Evolutionary conservation across 2,113 vertebrate genomes (phyloP).

Genomic region (Cyanistes caeruleus): DNA sequence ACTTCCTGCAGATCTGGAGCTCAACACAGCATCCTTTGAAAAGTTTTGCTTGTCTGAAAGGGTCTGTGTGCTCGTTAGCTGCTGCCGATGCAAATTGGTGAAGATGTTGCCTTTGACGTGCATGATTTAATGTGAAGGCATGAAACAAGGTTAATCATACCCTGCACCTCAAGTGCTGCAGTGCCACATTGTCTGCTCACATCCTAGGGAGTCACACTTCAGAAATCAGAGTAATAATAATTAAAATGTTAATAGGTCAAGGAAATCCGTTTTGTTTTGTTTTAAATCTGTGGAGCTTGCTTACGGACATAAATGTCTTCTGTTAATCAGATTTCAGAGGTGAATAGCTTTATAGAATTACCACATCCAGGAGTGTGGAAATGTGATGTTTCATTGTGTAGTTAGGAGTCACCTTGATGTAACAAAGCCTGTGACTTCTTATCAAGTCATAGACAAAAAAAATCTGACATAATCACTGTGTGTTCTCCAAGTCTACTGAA

Average conservation of each 20-base stretch:
- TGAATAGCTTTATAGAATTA: background rate
- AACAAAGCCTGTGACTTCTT: background rate
- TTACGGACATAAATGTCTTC: background rate
- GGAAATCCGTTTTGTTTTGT: background rate
- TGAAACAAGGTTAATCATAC: background rate
- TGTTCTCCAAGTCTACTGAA: background rate
- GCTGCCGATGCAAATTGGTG: background rate
- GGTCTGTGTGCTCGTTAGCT: background rate
- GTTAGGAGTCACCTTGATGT: background rate
- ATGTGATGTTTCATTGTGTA: background rate
- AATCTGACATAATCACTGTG: background rate
- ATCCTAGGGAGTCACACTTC: background rate
- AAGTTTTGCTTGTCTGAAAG: constrained; percentile 35
- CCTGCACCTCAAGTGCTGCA: background rate
- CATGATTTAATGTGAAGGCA: background rate
- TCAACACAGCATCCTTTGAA: background rate
- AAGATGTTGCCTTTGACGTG: background rate
- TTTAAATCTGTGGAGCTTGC: background rate
- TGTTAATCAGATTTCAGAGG: background rate
- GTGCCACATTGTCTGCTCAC: background rate
- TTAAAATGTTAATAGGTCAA: background rate
- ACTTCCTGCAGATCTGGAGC: background rate
- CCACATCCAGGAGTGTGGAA: background rate
- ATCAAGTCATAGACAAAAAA: background rate
- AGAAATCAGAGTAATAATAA: background rate